phyloP scores from a whole-genome alignment of 2,113 vertebrate species.

The Oriolus oriolus region DNA sequence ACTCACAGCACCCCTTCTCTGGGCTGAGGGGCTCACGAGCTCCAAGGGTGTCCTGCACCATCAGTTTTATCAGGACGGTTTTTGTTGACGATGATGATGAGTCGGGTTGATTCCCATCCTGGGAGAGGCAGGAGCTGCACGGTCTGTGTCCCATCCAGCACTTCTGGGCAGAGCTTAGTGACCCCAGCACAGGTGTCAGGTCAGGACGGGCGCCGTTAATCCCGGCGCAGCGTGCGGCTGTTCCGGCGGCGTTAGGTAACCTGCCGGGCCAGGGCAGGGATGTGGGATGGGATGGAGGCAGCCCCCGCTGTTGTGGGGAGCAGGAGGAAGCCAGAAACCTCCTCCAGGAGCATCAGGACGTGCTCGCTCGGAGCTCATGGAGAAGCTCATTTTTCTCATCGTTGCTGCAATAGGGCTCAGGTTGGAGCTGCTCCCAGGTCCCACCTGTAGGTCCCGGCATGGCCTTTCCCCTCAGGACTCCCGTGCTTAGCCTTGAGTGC shows the following conservation, averaged over 20 bases:
- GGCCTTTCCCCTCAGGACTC: neutral
- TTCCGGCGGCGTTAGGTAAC: neutral
- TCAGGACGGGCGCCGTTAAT: neutral
- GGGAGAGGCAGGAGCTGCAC: neutral
- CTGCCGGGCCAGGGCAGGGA: neutral
- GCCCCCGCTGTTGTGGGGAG: neutral
- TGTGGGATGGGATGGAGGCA: neutral
- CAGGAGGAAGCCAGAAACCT: neutral
- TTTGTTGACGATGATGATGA: neutral
- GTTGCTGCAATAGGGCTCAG: rapidly evolving
- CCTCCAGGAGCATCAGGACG: neutral
- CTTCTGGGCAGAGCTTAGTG: neutral
- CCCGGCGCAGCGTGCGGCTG: neutral
- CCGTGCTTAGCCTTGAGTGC: neutral
- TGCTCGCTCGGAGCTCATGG: rapidly evolving
- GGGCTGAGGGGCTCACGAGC: neutral
- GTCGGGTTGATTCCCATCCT: rapidly evolving
- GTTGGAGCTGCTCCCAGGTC: neutral
- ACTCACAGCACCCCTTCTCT: neutral
- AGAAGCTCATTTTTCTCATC: rapidly evolving
- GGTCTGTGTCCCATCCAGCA: neutral
- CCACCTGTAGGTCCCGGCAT: neutral
- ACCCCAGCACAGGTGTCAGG: neutral
- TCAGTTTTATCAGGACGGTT: neutral
- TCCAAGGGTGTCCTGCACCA: no score